Conservation (phyloP, 2,113 vertebrate genomes). For the Gadus macrocephalus region DNA sequence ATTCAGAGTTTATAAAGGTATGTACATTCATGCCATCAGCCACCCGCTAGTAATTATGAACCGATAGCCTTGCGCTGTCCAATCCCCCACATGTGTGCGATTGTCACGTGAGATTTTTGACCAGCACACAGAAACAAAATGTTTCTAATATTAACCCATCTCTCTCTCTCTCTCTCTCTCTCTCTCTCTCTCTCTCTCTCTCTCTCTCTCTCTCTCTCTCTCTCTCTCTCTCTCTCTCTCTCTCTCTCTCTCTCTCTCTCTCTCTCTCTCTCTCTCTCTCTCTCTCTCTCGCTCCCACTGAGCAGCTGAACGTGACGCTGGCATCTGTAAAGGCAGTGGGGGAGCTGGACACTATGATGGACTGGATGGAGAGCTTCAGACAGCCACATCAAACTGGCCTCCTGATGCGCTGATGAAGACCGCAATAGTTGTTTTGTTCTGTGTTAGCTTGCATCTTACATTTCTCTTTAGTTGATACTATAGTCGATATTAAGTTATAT, state of each 20-base stretch:
- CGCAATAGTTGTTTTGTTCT: too few relatives aligned
- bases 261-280: not conserved
- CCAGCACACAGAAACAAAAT: not conserved
- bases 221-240: not conserved
- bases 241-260: slow-evolving; percentile 4
- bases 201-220: too few relatives aligned
- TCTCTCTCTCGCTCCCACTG: not conserved
- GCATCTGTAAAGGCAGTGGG: slow-evolving; percentile 84
- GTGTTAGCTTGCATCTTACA: too few relatives aligned
- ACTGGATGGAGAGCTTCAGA: slow-evolving; percentile 76
- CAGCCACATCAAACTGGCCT: not conserved
- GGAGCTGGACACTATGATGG: slow-evolving; percentile 81
- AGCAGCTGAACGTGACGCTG: slow-evolving; percentile 73
- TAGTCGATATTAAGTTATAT: too few relatives aligned
- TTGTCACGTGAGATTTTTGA: too few relatives aligned
- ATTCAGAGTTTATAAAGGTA: slow-evolving; percentile 62
- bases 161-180: slow-evolving; percentile 1
- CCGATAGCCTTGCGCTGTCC: not conserved
- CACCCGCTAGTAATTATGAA: not conserved
- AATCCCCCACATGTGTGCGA: too few relatives aligned
- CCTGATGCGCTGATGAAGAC: not conserved
- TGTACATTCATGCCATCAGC: not conserved
- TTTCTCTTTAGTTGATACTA: too few relatives aligned
- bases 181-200: not conserved
- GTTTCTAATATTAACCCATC: not conserved